Evolutionary conservation across 1,140 invertebrate genomes (phyloP), one percentile per base, ranked within the genome.

Genomic region (Bilobella aurantiaca): DNA sequence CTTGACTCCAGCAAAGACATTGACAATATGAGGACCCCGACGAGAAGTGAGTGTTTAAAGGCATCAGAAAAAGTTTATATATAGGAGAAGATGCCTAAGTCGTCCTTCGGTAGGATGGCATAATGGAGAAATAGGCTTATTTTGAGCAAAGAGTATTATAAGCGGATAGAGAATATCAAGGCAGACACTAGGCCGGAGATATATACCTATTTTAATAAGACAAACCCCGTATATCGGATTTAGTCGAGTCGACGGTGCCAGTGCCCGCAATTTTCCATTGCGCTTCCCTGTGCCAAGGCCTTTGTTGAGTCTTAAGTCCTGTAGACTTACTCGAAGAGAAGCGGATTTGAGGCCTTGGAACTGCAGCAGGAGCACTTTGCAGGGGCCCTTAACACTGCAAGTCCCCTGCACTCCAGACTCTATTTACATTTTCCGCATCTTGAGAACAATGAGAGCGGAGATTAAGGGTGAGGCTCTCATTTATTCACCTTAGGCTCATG

Each of bases 141-240:
- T 70, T 70, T 58, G 60, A 67, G 69, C 28, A 69, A 69, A 70
- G 69, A 70, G 69, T 58, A 70, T 70, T 67, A 66, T 63, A 65
- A 62, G 62, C 42, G 64, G 67, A 65, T 65, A 65, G 42, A 65
- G 31, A 65, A 58, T 25, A 58, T 32, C 31, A 53, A 56, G 18
- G 23, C 37, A 58, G 57, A 65, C 61, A 64, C 42, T 64, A 49
- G 46, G 66, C 47, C 37, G 63, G 68, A 70, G 69, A 70, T 68
- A 68, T 53, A 53, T 42, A 42, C n/a, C n/a, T 61, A 70, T 70
- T 70, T 70, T 70, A 70, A 70, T 70, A 70, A 70, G 69, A 66
- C 69, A 70, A 66, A 65, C 69, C n/a, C 66, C 28, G 62, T 65
- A 63, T 69, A 65, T 58, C 60, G 58, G 67, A 69, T 66, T 69